These are phyloP conservation scores for Sthenelais limicola DNA, from an alignment of 2,888 invertebrate species.

Conservation along the genomic window DNA sequence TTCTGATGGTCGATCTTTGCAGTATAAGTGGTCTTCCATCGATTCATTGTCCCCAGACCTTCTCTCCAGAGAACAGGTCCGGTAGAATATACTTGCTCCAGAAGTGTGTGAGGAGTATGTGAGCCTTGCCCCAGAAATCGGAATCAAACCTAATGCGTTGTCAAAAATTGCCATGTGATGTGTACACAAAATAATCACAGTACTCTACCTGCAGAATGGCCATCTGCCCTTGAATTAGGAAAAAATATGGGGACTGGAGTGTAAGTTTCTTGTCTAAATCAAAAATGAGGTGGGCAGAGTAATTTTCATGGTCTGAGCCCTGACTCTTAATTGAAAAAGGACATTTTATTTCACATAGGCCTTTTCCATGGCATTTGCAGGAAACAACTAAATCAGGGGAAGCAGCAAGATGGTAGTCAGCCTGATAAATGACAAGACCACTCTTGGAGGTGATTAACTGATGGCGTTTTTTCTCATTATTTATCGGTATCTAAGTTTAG, in stretches of 20 bases:
- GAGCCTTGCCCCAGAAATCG: neutral
- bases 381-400: neutral
- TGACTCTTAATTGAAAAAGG: neutral
- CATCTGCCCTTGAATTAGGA: slow-evolving; percentile 11
- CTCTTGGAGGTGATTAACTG: neutral
- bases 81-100: neutral
- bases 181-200: neutral
- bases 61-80: neutral
- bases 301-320: neutral
- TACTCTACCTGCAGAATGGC: neutral
- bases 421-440: neutral
- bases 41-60: too few species aligned
- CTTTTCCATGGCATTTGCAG: neutral
- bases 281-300: neutral
- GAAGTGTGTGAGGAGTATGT: neutral
- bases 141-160: neutral
- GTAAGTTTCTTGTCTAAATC: neutral
- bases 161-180: neutral
- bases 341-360: neutral
- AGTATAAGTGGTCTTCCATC: too few species aligned
- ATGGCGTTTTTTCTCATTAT: neutral
- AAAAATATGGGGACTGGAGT: neutral
- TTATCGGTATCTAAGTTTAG: neutral
- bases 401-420: neutral
- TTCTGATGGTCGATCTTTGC: too few species aligned